Percentiles rank a stretch among this genome's conserved stretches.
Conservation (phyloP, 2,888 invertebrate genomes). For the Aphidius colemani region DNA sequence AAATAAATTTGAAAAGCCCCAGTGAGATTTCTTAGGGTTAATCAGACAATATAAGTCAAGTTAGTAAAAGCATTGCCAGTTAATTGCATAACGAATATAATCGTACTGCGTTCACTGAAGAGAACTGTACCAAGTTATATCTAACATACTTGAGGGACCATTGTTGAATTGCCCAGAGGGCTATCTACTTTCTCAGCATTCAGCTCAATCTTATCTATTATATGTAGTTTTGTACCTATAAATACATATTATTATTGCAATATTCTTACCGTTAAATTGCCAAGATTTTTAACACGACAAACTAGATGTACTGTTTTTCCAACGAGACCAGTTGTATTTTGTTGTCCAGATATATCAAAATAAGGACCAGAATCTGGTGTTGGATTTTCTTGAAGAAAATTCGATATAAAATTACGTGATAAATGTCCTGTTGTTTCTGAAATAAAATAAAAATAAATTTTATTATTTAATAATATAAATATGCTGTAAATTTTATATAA, state of each 20-base stretch:
- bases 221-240: not conserved
- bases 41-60: not conserved
- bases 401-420: slow-evolving; percentile 51
- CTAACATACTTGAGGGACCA: not conserved
- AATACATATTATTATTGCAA: slow-evolving; percentile 2
- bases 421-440: slow-evolving; percentile 15
- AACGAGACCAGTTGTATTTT: slow-evolving; percentile 61
- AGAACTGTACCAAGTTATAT: not conserved
- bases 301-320: slow-evolving; percentile 61
- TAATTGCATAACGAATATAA: slow-evolving; percentile 38
- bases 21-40: not conserved
- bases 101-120: slow-evolving; percentile 14
- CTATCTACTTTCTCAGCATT: not conserved
- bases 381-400: slow-evolving; percentile 57
- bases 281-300: slow-evolving; percentile 61
- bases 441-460: slow-evolving; percentile 10
- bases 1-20: not conserved
- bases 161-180: not conserved
- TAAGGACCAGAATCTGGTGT: slow-evolving; percentile 56
- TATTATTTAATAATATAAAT: too few species aligned
- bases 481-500: too few species aligned
- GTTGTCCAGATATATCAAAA: slow-evolving; percentile 56
- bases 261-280: slow-evolving; percentile 59
- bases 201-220: not conserved
- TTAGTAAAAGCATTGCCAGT: slow-evolving; percentile 10